Conservation (phyloP, 2,888 invertebrate species). For the Dioctria linearis region DNA sequence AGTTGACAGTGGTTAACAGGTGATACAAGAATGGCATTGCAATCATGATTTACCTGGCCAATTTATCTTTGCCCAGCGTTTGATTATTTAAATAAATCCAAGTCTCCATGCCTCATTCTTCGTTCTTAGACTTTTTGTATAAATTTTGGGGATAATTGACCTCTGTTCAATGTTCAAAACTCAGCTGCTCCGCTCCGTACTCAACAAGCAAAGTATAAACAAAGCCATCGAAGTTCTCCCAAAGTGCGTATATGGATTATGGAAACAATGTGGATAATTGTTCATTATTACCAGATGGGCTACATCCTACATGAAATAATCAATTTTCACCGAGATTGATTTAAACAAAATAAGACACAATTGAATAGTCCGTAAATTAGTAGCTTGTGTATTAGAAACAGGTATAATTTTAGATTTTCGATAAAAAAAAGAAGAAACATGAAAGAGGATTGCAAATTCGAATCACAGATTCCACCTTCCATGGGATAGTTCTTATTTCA, state of each 20-base stretch:
- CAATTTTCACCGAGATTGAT: no score
- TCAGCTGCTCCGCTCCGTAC: no score
- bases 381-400: no score
- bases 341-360: no score
- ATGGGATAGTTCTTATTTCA: no score
- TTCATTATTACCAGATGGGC: no score
- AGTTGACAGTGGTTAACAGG: conserved; percentile 43
- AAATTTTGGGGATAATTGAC: neutral
- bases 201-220: neutral
- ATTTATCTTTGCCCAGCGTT: conserved; percentile 69
- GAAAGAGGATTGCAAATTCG: no score
- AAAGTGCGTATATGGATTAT: conserved; percentile 6
- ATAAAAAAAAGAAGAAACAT: no score
- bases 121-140: neutral
- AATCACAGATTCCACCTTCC: no score
- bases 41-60: conserved; percentile 65
- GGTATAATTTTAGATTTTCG: no score
- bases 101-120: conserved; percentile 66
- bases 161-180: conserved; percentile 3
- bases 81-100: conserved; percentile 68
- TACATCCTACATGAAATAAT: no score
- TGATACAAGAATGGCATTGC: neutral
- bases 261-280: neutral
- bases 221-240: conserved; percentile 19
- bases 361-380: no score